Evolutionary conservation across 53 echinoderm and acorn worm genomes (phyloP), one percentile per base, ranked within the genome.

Genomic region (Holothuria scabra): DNA sequence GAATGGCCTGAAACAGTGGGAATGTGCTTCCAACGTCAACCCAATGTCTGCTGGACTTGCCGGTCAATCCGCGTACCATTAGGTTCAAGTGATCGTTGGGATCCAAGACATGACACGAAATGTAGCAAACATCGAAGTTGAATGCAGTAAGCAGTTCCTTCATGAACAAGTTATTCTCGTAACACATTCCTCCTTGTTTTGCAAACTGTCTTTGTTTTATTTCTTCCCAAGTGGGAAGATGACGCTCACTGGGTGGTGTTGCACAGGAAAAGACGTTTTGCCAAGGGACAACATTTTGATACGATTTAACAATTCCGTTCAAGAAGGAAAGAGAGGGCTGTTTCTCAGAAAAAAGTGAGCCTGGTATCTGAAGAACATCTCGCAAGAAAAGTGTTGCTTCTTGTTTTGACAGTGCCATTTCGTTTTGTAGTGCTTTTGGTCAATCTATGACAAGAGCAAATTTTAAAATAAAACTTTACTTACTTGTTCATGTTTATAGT

Each of bases 1-100:
- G 74, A 25, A 85, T 59, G 7, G 85, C 85, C 32, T 74, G 58
- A 22, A 85, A 85, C 1, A 74, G 32, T 28, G 85, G 85, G 38
- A 72, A 85, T 4, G 74, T 60, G 25, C 57, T 72, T 10, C 74
- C 85, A 1, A 84, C 85, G 19, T 85, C 85, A 18, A 74, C 74
- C 2, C 74, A 37, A 59, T 71, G 56, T 58, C 14, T 37, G 35
- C 72, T 72, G 23, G 59, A 74, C 3, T 8, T 25, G 6, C 24
- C 28, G 14, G 31, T 37, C 0, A 85, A 34, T 34, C 72, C 24
- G 0, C 18, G 3, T 7, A 22, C 85, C 16, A 85, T 23, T 19
- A 60, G 11, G 19, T 35, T 37, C 35, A 70, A 8, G 19, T 85
- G 85, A 29, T 85, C 72, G 30, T 74, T 49, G 0, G 22, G 4